A percentile compares a stretch with the other conserved stretches of the same genome.
Conservation (phyloP, 2,113 vertebrate species). For the Dendrocopos noguchii region DNA sequence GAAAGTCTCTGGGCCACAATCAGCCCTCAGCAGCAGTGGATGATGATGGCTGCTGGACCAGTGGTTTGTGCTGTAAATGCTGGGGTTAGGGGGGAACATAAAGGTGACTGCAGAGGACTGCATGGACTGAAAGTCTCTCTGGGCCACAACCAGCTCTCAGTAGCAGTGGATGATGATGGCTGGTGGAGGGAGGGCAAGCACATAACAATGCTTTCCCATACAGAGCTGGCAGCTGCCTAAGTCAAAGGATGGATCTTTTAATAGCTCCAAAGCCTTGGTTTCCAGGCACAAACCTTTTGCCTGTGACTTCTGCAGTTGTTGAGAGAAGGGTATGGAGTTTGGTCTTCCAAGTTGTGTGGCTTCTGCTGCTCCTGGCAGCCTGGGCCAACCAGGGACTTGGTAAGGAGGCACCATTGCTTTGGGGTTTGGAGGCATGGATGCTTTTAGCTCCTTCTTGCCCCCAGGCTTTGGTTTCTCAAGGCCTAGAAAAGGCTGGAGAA, state of each 20-base stretch:
- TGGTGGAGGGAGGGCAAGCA: neutral
- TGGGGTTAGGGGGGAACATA: too few species aligned
- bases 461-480: neutral
- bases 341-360: neutral
- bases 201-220: rapidly evolving
- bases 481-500: neutral
- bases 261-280: neutral
- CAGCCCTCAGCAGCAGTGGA: too few species aligned
- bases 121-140: neutral
- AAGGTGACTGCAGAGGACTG: too few species aligned
- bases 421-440: neutral
- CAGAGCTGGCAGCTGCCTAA: neutral
- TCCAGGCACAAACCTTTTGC: neutral
- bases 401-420: neutral
- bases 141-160: neutral
- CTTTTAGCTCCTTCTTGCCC: neutral
- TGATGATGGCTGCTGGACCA: too few species aligned
- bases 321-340: neutral
- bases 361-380: neutral
- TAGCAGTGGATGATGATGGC: neutral
- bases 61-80: too few species aligned
- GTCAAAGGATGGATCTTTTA: neutral
- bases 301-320: neutral
- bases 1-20: too few species aligned
- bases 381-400: neutral